A percentile compares a stretch with the other conserved stretches of the same genome.
Evolutionary conservation across 2,113 vertebrate genomes (phyloP).

Genomic region (Forbesichthys papilliferus): DNA sequence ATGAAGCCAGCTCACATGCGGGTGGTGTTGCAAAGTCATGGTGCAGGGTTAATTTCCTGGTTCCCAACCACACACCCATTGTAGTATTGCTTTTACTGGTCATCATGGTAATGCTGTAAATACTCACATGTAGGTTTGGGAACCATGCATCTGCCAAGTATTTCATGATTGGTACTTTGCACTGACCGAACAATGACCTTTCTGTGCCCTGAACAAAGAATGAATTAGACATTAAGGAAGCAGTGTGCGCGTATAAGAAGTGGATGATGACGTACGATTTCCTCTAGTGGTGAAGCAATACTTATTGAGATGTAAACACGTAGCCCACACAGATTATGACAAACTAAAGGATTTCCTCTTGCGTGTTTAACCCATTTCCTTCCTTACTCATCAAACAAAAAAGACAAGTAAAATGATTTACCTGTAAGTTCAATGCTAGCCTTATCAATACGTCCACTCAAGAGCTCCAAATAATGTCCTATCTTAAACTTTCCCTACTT

Average conservation of each 20-base stretch:
- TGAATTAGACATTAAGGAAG: constrained; percentile 42
- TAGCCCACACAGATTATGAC: constrained; percentile 11
- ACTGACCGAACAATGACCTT: constrained; percentile 33
- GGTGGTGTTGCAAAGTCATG: constrained; percentile 51
- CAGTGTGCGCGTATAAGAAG: constrained; percentile 20
- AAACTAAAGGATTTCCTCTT: constrained; percentile 5
- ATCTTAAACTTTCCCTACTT: constrained; percentile 33
- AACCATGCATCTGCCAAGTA: constrained; percentile 41
- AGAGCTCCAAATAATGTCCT: constrained; percentile 3
- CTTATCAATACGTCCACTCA: constrained; percentile 38
- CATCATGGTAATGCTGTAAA: constrained; percentile 41
- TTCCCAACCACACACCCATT: constrained; percentile 27
- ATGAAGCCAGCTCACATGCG: background rate
- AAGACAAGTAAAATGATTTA: too few relatives aligned
- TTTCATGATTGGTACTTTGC: constrained; percentile 19
- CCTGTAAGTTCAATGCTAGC: too few relatives aligned
- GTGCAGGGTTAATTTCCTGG: constrained; percentile 28
- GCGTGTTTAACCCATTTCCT: background rate
- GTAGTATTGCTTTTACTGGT: constrained; percentile 11
- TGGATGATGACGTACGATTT: constrained; percentile 23
- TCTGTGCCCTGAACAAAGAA: constrained; percentile 27
- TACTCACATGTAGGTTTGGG: constrained; percentile 8
- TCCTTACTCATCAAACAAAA: constrained; percentile 14
- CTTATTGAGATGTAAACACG: constrained; percentile 18
- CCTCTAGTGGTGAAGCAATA: constrained; percentile 9